Evolutionary conservation across 1,140 invertebrate genomes (phyloP).

Genomic region (Saxidomus purpurata): DNA sequence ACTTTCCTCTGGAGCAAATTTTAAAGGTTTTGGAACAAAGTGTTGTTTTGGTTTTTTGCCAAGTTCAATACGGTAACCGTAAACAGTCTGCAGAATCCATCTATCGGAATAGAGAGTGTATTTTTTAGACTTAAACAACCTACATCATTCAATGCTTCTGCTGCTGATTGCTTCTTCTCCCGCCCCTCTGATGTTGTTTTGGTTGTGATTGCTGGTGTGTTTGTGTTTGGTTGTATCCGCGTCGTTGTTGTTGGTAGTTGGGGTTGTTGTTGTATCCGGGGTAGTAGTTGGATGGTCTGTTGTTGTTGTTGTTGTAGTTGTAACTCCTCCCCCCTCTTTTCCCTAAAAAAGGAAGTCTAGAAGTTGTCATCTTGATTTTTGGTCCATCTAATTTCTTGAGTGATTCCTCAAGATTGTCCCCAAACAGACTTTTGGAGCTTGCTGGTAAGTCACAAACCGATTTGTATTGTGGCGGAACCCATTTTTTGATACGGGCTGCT

Average conservation of each 20-base stretch:
- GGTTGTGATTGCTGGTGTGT: not conserved
- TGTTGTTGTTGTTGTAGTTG: not conserved
- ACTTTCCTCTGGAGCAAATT: not conserved
- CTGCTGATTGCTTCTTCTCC: not conserved
- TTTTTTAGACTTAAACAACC: not conserved
- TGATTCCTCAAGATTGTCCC: not conserved
- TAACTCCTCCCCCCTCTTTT: not conserved
- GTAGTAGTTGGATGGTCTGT: not conserved
- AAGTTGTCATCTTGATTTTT: slow-evolving; percentile 13
- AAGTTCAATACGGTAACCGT: not conserved
- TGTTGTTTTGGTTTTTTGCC: not conserved
- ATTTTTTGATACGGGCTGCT: not conserved
- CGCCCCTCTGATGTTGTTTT: too few relatives aligned
- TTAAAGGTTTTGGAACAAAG: not conserved
- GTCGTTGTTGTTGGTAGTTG: not conserved
- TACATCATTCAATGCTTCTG: not conserved
- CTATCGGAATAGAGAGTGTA: not conserved
- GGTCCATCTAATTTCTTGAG: not conserved
- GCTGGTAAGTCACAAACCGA: not conserved
- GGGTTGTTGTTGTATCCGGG: not conserved
- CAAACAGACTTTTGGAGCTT: not conserved
- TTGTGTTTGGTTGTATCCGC: not conserved
- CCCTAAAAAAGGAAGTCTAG: not conserved
- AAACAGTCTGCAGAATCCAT: not conserved
- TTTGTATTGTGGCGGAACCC: not conserved